A percentile compares a stretch with the other conserved stretches of the same genome.
phyloP scores from a whole-genome alignment of 1,140 invertebrate genomes.

The Caenorhabditis briggsae region DNA sequence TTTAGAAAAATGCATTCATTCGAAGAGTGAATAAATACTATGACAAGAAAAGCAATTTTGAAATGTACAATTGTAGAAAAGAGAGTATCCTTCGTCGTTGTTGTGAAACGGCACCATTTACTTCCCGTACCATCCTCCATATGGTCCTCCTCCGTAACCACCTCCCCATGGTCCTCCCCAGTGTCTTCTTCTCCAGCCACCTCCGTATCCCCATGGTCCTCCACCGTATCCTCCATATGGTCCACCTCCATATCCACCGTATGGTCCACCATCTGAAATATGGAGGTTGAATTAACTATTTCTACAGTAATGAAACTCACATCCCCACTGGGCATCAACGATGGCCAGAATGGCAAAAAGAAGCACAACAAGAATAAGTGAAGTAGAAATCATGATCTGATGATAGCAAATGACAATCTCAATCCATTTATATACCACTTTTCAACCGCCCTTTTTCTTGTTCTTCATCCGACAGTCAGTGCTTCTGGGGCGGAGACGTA shows the following conservation, averaged over 20 bases:
- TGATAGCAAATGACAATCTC: conserved; percentile 55
- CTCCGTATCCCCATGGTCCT: conserved; percentile 47
- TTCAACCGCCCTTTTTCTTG: conserved; percentile 33
- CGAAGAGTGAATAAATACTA: conserved; percentile 35
- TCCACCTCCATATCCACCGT: conserved; percentile 24
- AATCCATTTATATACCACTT: conserved; percentile 38
- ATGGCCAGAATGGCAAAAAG: conserved; percentile 30
- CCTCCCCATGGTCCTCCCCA: conserved; percentile 38
- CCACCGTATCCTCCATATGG: conserved; percentile 24
- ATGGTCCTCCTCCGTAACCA: conserved; percentile 28
- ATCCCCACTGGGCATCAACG: conserved; percentile 53
- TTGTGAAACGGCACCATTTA: neutral
- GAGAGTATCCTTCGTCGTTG: neutral
- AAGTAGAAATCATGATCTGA: conserved; percentile 50
- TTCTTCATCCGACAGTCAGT: conserved; percentile 42
- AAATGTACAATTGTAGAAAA: conserved; percentile 17
- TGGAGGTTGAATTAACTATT: neutral
- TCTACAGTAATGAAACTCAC: neutral
- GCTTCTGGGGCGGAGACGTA: conserved; percentile 22
- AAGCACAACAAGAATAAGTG: conserved; percentile 42
- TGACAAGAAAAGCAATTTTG: conserved; percentile 40
- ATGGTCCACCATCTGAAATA: conserved; percentile 25
- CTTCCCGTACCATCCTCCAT: conserved; percentile 43
- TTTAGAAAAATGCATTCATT: conserved; percentile 37
- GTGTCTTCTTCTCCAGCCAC: conserved; percentile 33